phyloP scores from a whole-genome alignment of 2,113 vertebrate genomes.

The Hemiscyllium ocellatum region DNA sequence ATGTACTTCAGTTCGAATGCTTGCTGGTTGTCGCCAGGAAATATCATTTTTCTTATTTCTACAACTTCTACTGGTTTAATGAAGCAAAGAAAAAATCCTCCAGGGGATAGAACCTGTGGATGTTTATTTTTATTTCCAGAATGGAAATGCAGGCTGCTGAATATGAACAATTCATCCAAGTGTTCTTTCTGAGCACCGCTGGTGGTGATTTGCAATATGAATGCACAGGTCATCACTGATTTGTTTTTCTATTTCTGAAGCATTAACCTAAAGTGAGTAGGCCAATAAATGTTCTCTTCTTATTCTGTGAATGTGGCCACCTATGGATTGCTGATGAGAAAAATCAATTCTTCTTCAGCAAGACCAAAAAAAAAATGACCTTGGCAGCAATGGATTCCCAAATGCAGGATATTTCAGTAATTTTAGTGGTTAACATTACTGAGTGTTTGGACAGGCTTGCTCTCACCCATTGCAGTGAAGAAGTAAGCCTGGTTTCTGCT shows the following conservation, averaged over 20 bases:
- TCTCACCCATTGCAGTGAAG: not conserved
- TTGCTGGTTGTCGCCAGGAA: not conserved
- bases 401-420: not conserved
- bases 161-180: slow-evolving; percentile 20
- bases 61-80: not conserved
- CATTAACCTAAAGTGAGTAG: not conserved
- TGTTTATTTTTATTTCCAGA: not conserved
- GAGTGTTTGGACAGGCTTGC: not conserved
- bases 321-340: not conserved
- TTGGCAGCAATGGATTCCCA: not conserved
- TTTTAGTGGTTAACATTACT: not conserved
- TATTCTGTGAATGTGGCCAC: not conserved
- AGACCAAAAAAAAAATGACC: not conserved
- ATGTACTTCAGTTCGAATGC: not conserved
- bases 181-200: not conserved
- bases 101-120: not conserved
- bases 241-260: not conserved
- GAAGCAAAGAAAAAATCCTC: not conserved
- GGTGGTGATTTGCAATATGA: not conserved
- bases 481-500: not conserved
- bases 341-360: slow-evolving; percentile 12
- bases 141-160: not conserved
- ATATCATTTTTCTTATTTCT: slow-evolving; percentile 6
- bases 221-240: slow-evolving; percentile 8
- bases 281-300: not conserved